A percentile compares a stretch with the other conserved stretches of the same genome.
These are phyloP conservation scores for Talpa occidentalis DNA, from an alignment of 2,113 vertebrate species.

Conservation along the genomic window DNA sequence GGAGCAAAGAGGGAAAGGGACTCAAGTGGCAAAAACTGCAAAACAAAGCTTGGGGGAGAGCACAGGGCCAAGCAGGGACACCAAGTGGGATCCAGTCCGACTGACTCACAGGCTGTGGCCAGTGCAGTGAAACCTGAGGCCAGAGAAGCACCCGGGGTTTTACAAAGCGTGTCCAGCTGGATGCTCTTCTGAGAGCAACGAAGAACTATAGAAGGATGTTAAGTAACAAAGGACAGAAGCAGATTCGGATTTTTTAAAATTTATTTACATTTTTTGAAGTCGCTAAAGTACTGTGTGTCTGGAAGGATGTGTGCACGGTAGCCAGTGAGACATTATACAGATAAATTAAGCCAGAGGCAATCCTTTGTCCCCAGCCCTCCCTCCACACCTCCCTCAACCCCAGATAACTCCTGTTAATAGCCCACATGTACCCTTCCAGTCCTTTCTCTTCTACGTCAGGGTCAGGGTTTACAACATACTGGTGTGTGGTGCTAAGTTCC, in stretches of 20 bases:
- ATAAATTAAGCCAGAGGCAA: neutral
- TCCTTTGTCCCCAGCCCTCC: neutral
- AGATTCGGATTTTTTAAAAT: neutral
- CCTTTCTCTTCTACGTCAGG: neutral
- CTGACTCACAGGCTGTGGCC: neutral
- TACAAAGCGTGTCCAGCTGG: neutral
- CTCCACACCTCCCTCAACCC: neutral
- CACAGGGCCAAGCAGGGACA: neutral
- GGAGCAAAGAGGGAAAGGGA: neutral
- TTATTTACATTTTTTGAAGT: neutral
- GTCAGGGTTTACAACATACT: neutral
- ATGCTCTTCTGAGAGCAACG: neutral
- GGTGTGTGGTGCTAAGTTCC: neutral
- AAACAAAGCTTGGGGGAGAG: neutral
- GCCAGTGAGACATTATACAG: neutral
- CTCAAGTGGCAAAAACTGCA: neutral
- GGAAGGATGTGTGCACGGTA: neutral
- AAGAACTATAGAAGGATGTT: neutral
- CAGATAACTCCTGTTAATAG: neutral
- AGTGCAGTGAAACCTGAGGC: neutral
- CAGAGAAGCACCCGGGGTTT: neutral
- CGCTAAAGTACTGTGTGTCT: neutral
- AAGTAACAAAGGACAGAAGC: neutral
- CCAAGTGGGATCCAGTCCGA: neutral
- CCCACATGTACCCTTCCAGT: neutral